Evolutionary conservation across 2,888 invertebrate species (phyloP).

Genomic region (Nomada fabriciana): DNA sequence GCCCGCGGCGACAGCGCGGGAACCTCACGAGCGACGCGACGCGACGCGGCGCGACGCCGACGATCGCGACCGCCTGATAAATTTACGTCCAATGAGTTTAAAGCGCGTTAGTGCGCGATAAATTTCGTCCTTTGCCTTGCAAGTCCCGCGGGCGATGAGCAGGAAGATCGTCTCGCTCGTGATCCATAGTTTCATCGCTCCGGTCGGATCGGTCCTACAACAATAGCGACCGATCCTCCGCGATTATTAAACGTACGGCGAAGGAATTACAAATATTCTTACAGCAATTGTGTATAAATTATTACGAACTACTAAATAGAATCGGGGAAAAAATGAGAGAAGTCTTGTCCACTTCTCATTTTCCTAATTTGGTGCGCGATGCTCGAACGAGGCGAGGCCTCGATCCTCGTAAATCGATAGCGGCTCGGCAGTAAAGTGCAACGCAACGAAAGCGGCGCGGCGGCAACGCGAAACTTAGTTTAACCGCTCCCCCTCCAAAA

Average conservation of each 20-base stretch:
- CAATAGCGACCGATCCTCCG: neutral
- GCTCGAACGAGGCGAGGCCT: neutral
- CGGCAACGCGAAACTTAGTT: slow-evolving; percentile 40
- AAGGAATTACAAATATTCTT: neutral
- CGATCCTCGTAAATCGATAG: slow-evolving; percentile 49
- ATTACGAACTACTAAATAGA: neutral
- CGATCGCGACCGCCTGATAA: slow-evolving; percentile 52
- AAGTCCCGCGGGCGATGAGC: slow-evolving; percentile 8
- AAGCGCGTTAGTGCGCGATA: slow-evolving; percentile 58
- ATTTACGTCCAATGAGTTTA: slow-evolving; percentile 65
- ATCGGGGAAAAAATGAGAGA: neutral
- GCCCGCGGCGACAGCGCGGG: slow-evolving; percentile 62
- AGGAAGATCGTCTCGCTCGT: slow-evolving; percentile 5
- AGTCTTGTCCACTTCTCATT: neutral
- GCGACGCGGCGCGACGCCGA: slow-evolving; percentile 55
- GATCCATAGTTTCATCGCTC: slow-evolving; percentile 26
- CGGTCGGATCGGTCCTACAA: neutral
- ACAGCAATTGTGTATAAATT: neutral
- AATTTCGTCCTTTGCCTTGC: slow-evolving; percentile 46
- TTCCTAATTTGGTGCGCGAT: neutral
- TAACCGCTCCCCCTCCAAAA: slow-evolving; percentile 27
- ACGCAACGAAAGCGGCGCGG: slow-evolving; percentile 23
- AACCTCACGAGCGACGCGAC: slow-evolving; percentile 37
- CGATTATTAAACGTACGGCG: neutral
- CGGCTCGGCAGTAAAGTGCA: slow-evolving; percentile 27